phyloP scores from a whole-genome alignment of 2,888 invertebrate genomes.

The Oscheius myriophilus region DNA sequence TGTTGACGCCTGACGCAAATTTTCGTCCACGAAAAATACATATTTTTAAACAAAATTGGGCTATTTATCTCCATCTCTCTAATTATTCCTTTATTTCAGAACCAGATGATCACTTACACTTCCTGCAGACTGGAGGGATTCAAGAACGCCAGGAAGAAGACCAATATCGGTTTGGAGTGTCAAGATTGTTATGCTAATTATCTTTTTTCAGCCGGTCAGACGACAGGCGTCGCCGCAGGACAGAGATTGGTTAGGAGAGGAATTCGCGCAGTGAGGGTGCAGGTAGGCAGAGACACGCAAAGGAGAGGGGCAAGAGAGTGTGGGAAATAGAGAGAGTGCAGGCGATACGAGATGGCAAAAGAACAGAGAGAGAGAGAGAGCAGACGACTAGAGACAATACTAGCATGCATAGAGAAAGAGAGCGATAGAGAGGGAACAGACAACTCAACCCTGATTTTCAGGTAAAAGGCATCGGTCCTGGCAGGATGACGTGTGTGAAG shows the following conservation, averaged over 20 bases:
- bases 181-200: neutral
- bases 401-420: too few relatives aligned
- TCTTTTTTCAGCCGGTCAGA: slow-evolving; percentile 78
- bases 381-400: too few relatives aligned
- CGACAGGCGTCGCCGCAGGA: slow-evolving; percentile 85
- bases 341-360: neutral
- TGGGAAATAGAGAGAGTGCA: neutral
- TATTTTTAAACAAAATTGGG: too few relatives aligned
- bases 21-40: too few relatives aligned
- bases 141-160: slow-evolving; percentile 92
- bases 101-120: slow-evolving; percentile 63
- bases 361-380: neutral
- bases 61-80: neutral
- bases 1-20: too few relatives aligned
- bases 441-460: slow-evolving; percentile 20
- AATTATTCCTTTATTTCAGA: slow-evolving; percentile 32
- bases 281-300: slow-evolving; percentile 28
- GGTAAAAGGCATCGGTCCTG: slow-evolving; percentile 72
- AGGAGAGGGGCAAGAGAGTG: too few relatives aligned
- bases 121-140: slow-evolving; percentile 86
- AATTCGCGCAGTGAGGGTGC: slow-evolving; percentile 68
- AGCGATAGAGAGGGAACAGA: neutral
- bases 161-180: slow-evolving; percentile 80
- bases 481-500: slow-evolving; percentile 84
- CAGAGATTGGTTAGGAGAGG: slow-evolving; percentile 71